Base-by-base conservation (phyloP, 2,113 vertebrate species). In the Pycnonotus jocosus region DNA sequence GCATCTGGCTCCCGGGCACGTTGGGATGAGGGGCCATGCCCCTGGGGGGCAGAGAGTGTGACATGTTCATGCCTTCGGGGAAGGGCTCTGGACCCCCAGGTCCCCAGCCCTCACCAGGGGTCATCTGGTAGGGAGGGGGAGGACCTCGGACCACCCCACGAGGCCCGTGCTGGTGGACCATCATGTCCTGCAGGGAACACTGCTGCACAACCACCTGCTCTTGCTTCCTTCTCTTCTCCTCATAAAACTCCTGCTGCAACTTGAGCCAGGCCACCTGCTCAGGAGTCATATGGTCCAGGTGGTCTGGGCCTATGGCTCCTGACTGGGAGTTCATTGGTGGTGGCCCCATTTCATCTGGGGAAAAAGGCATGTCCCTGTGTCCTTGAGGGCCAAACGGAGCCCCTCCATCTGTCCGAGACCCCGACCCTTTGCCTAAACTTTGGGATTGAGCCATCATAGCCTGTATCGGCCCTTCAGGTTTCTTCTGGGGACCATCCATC, bases 191-290 rank as follows among this genome's bases (percentile, higher is more conserved):
- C 95, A 99, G 98, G 16, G 99, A 98, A 89, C 99, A 98, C 88
- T 99, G 99, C 95, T 99, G 99, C 96, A 99, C 98, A 5, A 98
- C 98, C 58, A 97, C 98, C 88, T 99, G 98, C 78, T 99, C 99
- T 95, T 99, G 99, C 96, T 99, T 99, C 92, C 99, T 98, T 80
- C 99, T 98, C 94, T 99, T 99, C 93, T 99, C 99, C 91, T 99
- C 99, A 0, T 99, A 99, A 68, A 99, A 99, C 92, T 99, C 99
- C 97, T 99, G 99, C 96, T 99, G 99, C 86, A 99, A 96, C 92
- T 99, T 99, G 69, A 99, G 97, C 99, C 99, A 99, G 1, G 99
- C 99, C 85, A 99, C 98, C 96, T 99, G 99, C 96, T 99, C 99
- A 5, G 99, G 99, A 76, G 99, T 99, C 99, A 99, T 99, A 66